Evolutionary conservation across 2,888 invertebrate genomes (phyloP), one percentile per base, ranked within the genome.

Genomic region (Bombyx huttoni): DNA sequence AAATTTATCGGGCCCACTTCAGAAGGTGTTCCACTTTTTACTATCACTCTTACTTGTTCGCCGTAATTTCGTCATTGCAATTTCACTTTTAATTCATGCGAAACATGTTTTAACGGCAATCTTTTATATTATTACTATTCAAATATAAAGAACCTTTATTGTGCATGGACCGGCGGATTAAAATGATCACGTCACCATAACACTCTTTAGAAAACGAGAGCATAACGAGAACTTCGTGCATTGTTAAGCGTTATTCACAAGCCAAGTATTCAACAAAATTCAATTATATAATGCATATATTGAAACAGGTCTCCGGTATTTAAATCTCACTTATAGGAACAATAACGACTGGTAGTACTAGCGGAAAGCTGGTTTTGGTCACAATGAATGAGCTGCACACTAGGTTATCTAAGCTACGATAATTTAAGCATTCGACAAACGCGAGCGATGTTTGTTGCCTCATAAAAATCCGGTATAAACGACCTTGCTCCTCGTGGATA

Each of bases 401-500:
- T 24, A 24, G 24, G 24, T 24, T 24, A 24, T 24, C 24, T 24
- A 24, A 24, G 24, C 5, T 24, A 24, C 24, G 40, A 40, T 40
- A 12, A 10, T 40, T 12, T 40, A 12, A 40, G 24, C 40, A 40
- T 40, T 40, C 40, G 2, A 10, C 7, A 3, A 40, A 40, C 12
- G 12, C 7, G 40, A 40, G 6, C 8, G 40, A 7, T 10, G 40
- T 40, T 8, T 40, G 40, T 40, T 40, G 12, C 40, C 40, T 48
- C 53, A 57, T 60, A 61, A 60, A 58, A 65, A 67, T 61, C 66
- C 63, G 64, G 67, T 62, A 65, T 51, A 54, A 63, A 64, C 70
- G 78, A 72, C 78, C 78, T 78, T 77, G 78, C 61, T 58, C 60
- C 63, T 62, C 61, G 54, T 61, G 60, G 70, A 70, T 70, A 62